phyloP scores from a whole-genome alignment of 2,888 invertebrate genomes.

The Limnephilus rhombicus region DNA sequence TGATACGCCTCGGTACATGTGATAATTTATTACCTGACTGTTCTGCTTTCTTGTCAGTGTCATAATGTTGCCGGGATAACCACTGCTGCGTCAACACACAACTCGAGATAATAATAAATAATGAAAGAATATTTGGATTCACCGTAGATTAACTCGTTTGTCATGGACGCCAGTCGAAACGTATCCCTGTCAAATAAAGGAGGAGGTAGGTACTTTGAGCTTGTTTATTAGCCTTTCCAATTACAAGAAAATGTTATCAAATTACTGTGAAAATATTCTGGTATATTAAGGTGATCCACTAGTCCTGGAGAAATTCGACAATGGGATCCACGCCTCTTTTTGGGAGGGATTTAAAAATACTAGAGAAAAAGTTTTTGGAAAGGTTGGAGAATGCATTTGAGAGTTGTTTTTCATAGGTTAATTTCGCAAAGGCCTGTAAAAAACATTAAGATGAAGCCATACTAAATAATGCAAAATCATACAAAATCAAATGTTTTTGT shows the following conservation, averaged over 20 bases:
- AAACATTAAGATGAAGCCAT: too few species aligned
- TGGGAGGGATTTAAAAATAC: too few species aligned
- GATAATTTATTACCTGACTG: conserved; percentile 20
- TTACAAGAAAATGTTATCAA: neutral
- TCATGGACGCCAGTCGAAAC: neutral
- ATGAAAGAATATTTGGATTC: neutral
- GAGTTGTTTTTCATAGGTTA: too few species aligned
- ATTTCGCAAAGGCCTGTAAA: too few species aligned
- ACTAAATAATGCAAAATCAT: too few species aligned
- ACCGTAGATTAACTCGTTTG: neutral
- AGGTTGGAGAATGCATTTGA: too few species aligned
- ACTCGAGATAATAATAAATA: neutral
- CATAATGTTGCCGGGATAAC: conserved; percentile 8
- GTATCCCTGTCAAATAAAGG: neutral
- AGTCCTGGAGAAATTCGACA: too few species aligned
- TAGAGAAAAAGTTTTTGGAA: too few species aligned
- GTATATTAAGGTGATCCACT: too few species aligned
- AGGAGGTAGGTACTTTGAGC: neutral
- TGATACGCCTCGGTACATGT: conserved; percentile 35
- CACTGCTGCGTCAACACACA: neutral
- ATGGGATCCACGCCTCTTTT: too few species aligned
- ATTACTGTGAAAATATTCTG: too few species aligned
- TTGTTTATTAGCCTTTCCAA: neutral
- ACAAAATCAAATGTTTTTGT: too few species aligned
- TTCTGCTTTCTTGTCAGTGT: conserved; percentile 21